Conservation (phyloP, 2,888 invertebrate genomes). For the Athalia circularis region DNA sequence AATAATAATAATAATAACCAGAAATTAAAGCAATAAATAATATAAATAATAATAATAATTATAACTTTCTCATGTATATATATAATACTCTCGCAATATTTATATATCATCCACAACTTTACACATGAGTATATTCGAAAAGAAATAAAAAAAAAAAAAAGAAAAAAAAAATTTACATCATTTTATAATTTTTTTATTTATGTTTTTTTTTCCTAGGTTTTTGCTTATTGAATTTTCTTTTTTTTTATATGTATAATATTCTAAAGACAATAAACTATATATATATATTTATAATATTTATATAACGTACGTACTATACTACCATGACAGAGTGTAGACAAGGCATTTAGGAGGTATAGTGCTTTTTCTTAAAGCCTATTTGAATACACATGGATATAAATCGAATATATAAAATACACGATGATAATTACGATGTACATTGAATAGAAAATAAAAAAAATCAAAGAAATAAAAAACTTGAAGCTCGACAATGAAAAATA, state of each 20-base stretch:
- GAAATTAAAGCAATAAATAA: neutral
- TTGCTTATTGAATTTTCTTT: neutral
- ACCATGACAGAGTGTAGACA: conserved; percentile 24
- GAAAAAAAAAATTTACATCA: neutral
- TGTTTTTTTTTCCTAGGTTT: neutral
- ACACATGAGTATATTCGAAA: neutral
- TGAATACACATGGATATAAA: neutral
- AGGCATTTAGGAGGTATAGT: conserved; percentile 22
- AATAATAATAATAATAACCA: neutral
- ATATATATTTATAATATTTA: neutral
- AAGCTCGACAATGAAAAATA: neutral
- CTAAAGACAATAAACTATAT: conserved; percentile 11
- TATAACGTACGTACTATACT: conserved; percentile 9
- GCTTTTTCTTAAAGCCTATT: neutral
- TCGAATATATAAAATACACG: neutral
- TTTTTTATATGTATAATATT: neutral
- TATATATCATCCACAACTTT: conserved; percentile 38
- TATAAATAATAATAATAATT: neutral
- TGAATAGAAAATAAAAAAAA: neutral
- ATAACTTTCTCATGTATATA: conserved; percentile 23
- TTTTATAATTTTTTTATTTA: conserved; percentile 1
- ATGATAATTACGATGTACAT: neutral
- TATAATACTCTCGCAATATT: neutral
- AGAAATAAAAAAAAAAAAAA: no score
- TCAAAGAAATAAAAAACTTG: neutral